Base-by-base conservation (phyloP, 2,888 invertebrate species). In the Leptopterna dolabrata region DNA sequence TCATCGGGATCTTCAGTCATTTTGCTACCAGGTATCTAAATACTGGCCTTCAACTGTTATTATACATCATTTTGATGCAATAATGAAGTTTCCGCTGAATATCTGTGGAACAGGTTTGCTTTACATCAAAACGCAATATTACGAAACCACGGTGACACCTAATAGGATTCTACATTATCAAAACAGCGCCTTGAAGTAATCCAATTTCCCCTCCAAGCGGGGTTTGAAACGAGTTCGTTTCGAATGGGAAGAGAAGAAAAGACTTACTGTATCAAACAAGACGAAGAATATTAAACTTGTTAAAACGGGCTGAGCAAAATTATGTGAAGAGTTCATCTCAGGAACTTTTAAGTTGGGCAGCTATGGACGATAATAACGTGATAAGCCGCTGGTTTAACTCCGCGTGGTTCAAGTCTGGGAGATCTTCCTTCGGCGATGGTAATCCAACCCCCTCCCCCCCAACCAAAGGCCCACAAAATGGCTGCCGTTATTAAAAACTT, bases 401-500 rank as follows among this genome's bases (percentile, higher is more conserved):
- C 36, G 81, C 24, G 63, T 55, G 51, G 81, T 81, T 81, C 47
- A 63, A 55, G 80, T 47, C 47, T 47, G 27, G 47, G 19, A 80
- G 81, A 81, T 81, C 81, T 81, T 36, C 19, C 29, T 13, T 24
- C 81, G 30, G 30, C 29, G 81, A 81, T 81, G 81, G 51, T 81
- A 81, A 81, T 81, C 81, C 81, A n/a, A 81, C 51, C 30, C 29
- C 71, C 71, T 76, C 45, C 29, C 6, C 43, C 13, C 14, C 70
- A 7, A 41, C 73, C 16, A 2, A 30, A n/a, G n/a, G n/a, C n/a
- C 30, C 73, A 9, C 81, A 81, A 81, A 81, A 81, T 81, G 81
- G 81, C 81, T 81, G 81, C 81, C 81, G 81, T 81, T 81, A 81
- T 81, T 81, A 81, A 81, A 81, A 81, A 81, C 81, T 81, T 81